Base-by-base conservation (phyloP, 2,113 vertebrate genomes). In the Callorhinus ursinus region DNA sequence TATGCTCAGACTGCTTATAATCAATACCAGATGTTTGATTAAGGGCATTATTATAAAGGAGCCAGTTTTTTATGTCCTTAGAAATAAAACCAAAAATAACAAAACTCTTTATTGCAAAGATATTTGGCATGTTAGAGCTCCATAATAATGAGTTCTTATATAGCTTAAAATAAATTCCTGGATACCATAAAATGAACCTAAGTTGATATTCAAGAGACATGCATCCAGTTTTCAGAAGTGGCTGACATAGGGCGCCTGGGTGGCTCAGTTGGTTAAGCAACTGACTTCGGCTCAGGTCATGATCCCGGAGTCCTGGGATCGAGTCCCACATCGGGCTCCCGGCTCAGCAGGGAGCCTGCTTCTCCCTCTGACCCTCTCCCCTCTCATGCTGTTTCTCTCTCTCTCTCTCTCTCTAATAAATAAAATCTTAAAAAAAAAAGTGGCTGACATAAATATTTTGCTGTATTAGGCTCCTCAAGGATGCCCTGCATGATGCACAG, bases 381-480 rank as follows among this genome's bases (percentile, higher is more conserved):
- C 39, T 39, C 39, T 39, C 39, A 39, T 39, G 39, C 39, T 39
- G 39, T 39, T 39, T 39, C 39, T 39, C 39, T 39, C 39, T 39
- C 39, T 39, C 39, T 39, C 39, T 39, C 39, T 39, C 39, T 39
- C 36, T 36, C n/a, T n/a, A 39, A 39, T 39, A 39, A 39, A 39
- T 39, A 39, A 39, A 39, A 39, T 39, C 39, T 39, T 39, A 39
- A 39, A 39, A 39, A 39, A 39, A 39, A 51, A 65, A 65, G 63
- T 65, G 63, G 28, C 28, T 65, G 93, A 98, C 19, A 31, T 95
- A 51, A 19, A 59, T 98, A 42, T 96, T 90, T 97, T 98, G 57
- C 81, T 97, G 0, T 98, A 97, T 98, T 98, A 99, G 99, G 99
- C 99, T 99, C 97, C 99, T 99, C 90, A 99, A 99, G 97, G 99